These are phyloP conservation scores for Bombylius major DNA, from an alignment of 2,888 invertebrate genomes.

Conservation along the genomic window DNA sequence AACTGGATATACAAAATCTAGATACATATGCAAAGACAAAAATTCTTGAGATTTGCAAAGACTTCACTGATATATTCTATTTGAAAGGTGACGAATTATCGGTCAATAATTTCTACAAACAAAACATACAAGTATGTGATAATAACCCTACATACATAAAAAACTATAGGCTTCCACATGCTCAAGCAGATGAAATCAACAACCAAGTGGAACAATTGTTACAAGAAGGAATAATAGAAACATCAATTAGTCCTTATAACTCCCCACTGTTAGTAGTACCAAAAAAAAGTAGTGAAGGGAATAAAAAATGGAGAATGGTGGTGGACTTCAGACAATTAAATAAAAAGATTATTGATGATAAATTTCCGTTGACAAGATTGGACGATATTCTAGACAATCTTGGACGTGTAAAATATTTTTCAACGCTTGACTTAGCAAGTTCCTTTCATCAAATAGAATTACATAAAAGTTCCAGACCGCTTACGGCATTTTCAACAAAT, in stretches of 20 bases:
- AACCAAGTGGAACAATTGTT: slow-evolving; percentile 20
- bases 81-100: neutral
- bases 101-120: neutral
- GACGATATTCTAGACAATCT: slow-evolving; percentile 6
- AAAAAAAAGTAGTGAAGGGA: neutral
- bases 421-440: neutral
- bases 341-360: slow-evolving; percentile 4
- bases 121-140: neutral
- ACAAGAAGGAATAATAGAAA: slow-evolving; percentile 19
- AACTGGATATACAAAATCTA: neutral
- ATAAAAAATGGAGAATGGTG: neutral
- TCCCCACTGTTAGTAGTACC: slow-evolving; percentile 18
- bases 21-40: neutral
- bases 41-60: neutral
- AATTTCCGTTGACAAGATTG: slow-evolving; percentile 5
- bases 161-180: slow-evolving; percentile 3
- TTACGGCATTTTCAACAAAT: slow-evolving; percentile 11
- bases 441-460: slow-evolving; percentile 8
- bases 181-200: slow-evolving; percentile 5
- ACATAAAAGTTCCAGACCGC: slow-evolving; percentile 8
- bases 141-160: neutral
- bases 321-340: slow-evolving; percentile 7
- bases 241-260: slow-evolving; percentile 16
- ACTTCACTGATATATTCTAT: neutral
- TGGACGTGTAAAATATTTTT: slow-evolving; percentile 1